phyloP scores from a whole-genome alignment of 2,888 invertebrate genomes.

The Drosophila fungiperda region DNA sequence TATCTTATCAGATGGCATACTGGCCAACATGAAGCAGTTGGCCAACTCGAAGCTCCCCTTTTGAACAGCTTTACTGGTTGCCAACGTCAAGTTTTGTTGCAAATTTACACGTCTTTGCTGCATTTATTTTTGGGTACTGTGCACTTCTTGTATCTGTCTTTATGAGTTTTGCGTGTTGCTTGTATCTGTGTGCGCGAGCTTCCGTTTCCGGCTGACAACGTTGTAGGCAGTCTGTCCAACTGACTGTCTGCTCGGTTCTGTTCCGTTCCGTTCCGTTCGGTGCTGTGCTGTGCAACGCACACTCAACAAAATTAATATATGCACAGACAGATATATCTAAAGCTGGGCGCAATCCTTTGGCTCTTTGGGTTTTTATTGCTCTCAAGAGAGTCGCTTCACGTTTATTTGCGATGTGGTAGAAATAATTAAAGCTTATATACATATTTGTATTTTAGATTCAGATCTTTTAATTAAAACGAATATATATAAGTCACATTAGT shows the following conservation, averaged over 20 bases:
- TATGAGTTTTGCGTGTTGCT: constrained; percentile 3
- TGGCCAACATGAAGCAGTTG: neutral
- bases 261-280: constrained; percentile 1
- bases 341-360: constrained; percentile 5
- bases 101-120: constrained; percentile 41
- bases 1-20: constrained; percentile 1
- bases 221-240: constrained; percentile 24
- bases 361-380: neutral
- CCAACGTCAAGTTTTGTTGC: constrained; percentile 29
- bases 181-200: constrained; percentile 32
- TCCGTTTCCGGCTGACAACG: constrained; percentile 51
- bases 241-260: constrained; percentile 19
- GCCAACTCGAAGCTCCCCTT: constrained; percentile 1
- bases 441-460: neutral
- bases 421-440: neutral
- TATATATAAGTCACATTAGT: neutral
- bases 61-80: constrained; percentile 23
- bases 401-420: neutral
- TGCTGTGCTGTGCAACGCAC: constrained; percentile 27
- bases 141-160: constrained; percentile 1
- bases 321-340: neutral
- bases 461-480: neutral
- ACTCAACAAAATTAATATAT: constrained; percentile 11
- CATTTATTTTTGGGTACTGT: constrained; percentile 1
- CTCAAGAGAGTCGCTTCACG: neutral